Percentiles rank a stretch among this genome's conserved stretches.
These are phyloP conservation scores for Ammodytes dubius DNA, from an alignment of 2,113 vertebrate species.

Conservation along the genomic window DNA sequence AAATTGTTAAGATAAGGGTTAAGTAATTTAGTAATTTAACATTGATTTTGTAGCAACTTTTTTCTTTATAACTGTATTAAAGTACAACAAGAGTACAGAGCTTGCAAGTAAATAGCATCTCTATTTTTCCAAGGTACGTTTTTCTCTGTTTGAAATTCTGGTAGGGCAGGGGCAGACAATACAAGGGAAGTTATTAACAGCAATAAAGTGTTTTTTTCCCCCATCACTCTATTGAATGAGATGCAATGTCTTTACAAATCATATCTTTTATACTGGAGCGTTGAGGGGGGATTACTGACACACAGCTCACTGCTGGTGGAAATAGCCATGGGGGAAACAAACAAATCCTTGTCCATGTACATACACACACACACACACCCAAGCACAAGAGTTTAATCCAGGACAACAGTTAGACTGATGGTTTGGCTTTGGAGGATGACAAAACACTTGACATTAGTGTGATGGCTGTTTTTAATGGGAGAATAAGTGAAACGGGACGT, in stretches of 20 bases:
- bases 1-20: too few relatives aligned
- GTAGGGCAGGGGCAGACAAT: neutral
- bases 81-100: neutral
- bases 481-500: constrained; percentile 13
- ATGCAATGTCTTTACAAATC: constrained; percentile 33
- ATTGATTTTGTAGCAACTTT: neutral
- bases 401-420: constrained; percentile 31
- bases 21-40: neutral
- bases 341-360: constrained; percentile 8
- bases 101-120: constrained; percentile 5
- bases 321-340: constrained; percentile 23
- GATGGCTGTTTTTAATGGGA: constrained; percentile 11
- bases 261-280: constrained; percentile 13
- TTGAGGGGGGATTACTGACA: constrained; percentile 27
- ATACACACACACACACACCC: constrained; percentile 7
- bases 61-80: neutral
- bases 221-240: neutral
- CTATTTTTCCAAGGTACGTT: neutral
- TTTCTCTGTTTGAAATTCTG: constrained; percentile 20
- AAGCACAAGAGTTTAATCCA: constrained; percentile 7
- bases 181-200: neutral
- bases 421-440: constrained; percentile 37
- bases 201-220: constrained; percentile 26
- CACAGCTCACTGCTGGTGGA: constrained; percentile 25
- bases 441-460: constrained; percentile 18